Base-by-base conservation (phyloP, 2,888 invertebrate species). In the Choristoneura rosaceana region DNA sequence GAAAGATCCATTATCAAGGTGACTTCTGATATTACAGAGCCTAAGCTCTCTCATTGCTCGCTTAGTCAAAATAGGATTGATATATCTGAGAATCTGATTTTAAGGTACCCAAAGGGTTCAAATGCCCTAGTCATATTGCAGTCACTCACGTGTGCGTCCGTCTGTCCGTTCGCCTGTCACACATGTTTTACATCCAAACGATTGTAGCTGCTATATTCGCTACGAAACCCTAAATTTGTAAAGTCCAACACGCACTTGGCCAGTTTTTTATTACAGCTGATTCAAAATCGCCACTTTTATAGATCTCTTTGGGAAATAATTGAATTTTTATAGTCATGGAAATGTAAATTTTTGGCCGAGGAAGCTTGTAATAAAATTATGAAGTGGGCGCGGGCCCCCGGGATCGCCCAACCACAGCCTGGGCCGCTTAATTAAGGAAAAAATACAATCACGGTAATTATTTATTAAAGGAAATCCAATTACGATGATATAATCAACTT, bases 351-450 rank as follows among this genome's bases (percentile, higher is more conserved):
- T 64, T n/a, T 47, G 50, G 47, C 25, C 47, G 50, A 64, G 10
- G 64, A 25, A 64, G 50, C n/a, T 17, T 55, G 41, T 61, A 64
- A 64, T 50, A 47, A 34, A 64, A 50, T 64, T 64, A 64, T 47
- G n/a, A 64, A 64, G 25, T 45, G 50, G 64, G 34, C 34, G 15
- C 50, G 14, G 15, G 34, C 64, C 64, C 41, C 41, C 14, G 61
- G 61, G 61, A 61, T 61, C 61, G 45, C 17, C 45, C 59, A 38
- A 34, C 55, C 55, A 55, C 55, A 55, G 15, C 38, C 41, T 15
- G 50, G 64, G 34, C 17, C 34, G 34, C 64, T 50, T 64, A 47
- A 64, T 50, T 47, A 64, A 64, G 34, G 50, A 34, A 64, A 64
- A 63, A 63, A 25, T 55, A 8, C 55, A 55, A 55, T 55, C 10